Evolutionary conservation across 2,797 vertebrate genomes (phyloP), one percentile per base, ranked within the genome.

Genomic region (Lagocephalus sceleratus): DNA sequence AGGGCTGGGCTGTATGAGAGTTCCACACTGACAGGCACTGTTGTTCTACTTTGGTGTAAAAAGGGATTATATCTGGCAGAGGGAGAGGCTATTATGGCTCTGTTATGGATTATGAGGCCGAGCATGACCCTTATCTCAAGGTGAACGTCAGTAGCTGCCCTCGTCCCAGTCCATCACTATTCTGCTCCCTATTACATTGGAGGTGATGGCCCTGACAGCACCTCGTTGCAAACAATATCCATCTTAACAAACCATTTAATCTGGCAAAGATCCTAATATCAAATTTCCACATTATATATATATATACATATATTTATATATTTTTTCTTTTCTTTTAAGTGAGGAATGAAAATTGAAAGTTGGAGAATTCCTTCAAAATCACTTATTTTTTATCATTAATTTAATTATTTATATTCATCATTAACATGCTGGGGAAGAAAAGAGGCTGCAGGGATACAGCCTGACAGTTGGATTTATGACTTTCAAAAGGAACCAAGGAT

Each of bases 31-130:
- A 63, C 60, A 63, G 69, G 50, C 54, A 38, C 56, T 72, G 73
- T 83, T 81, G 79, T 64, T 76, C 68, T 73, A 73, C 77, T 79
- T 72, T 73, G 71, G 51, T 75, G 68, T 76, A 66, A 78, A 75
- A 76, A 63, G 63, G 74, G 74, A 75, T 78, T 43, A 42, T 76
- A 73, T 79, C 78, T 81, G 68, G 66, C 68, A 78, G 82, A 78
- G 57, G 62, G 50, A 68, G 62, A 84, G 57, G 75, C 73, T 79
- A 83, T 89, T 85, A 85, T 57, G 70, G 71, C 76, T 74, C 73
- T 75, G 81, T 89, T 86, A 89, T 87, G 81, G 87, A 85, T 87
- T 86, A 85, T 71, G 72, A 77, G 81, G 79, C 76, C 76, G 57
- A 80, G 62, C 61, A 59, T 78, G 81, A 89, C 84, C 85, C 76